Base-by-base conservation (phyloP, 2,888 invertebrate species). In the Tryphoninae sp. region DNA sequence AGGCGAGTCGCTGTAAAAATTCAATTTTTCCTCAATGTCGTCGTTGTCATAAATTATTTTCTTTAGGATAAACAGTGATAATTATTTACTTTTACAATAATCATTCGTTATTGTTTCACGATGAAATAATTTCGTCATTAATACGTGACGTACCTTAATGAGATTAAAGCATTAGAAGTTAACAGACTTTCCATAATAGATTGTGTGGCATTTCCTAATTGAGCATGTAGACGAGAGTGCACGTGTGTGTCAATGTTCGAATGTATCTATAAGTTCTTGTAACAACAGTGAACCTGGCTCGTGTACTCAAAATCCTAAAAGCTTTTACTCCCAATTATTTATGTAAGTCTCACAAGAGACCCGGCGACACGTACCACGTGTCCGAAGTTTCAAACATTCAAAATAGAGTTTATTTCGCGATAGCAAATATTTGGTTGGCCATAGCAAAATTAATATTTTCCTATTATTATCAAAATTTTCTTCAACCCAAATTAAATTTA, bases 231-330 rank as follows among this genome's bases (percentile, higher is more conserved):
- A 26, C 45, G 40, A 71, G 23, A 59, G 26, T 49, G 42, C 45
- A 59, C 80, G 71, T 71, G 80, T 64, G 76, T 64, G 76, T 64
- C 71, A 80, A 80, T 64, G 72, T 72, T 77, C 8, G 55, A 73
- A 68, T 55, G 53, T 58, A 78, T 62, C 55, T 22, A 59, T 53
- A 65, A 13, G 19, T 68, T 53, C 53, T 74, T 51, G 33, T 42
- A 51, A 73, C 59, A 33, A 64, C 51, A 53, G 51, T 53, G 19
- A 67, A 51, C 3, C 13, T 51, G 22, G 45, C 45, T 62, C 45
- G 33, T 19, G n/a, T 16, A 40, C 62, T 45, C 62, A 69, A 74
- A 45, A 68, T 49, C 53, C 67, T 69, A 74, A 79, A 74, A 74
- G 74, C 68, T 69, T 79, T 49, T 11, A 62, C 61, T 62, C 45